A percentile compares a stretch with the other conserved stretches of the same genome.
phyloP scores from a whole-genome alignment of 2,113 vertebrate species.

The Glaucomys volans region DNA sequence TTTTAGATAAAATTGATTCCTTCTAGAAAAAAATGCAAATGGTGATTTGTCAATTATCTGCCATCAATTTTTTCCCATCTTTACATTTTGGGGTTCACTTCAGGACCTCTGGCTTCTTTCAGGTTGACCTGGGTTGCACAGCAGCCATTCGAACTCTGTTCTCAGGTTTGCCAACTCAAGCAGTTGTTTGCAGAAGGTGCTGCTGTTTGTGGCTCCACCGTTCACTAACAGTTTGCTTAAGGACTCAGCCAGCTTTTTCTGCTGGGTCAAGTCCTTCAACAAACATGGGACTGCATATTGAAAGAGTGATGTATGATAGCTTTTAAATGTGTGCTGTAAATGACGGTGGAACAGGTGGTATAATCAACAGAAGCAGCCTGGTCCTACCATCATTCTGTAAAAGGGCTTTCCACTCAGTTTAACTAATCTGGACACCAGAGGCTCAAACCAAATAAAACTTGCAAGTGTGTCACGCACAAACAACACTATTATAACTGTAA shows the following conservation, averaged over 20 bases:
- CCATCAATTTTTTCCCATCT: neutral
- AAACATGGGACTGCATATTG: constrained; percentile 25
- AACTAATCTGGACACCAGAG: constrained; percentile 17
- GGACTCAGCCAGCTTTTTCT: constrained; percentile 33
- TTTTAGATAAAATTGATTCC: constrained; percentile 40
- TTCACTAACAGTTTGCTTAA: constrained; percentile 33
- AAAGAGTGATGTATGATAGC: neutral
- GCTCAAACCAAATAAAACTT: constrained; percentile 36
- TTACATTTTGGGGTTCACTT: neutral
- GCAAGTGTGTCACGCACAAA: neutral
- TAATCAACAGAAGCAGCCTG: neutral
- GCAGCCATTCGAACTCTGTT: neutral
- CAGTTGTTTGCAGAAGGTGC: constrained; percentile 34
- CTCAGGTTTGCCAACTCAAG: neutral
- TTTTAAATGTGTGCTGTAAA: constrained; percentile 25
- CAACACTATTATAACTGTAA: neutral
- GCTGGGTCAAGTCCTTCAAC: constrained; percentile 59
- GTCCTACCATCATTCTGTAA: neutral
- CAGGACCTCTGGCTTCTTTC: neutral
- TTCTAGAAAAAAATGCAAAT: constrained; percentile 13
- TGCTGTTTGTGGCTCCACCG: neutral
- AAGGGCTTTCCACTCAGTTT: constrained; percentile 37
- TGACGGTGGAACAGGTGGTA: neutral
- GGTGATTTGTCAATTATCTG: neutral
- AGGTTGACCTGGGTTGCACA: neutral